These are phyloP conservation scores for Penaeus chinensis DNA, from an alignment of 1,140 invertebrate genomes.

Conservation along the genomic window DNA sequence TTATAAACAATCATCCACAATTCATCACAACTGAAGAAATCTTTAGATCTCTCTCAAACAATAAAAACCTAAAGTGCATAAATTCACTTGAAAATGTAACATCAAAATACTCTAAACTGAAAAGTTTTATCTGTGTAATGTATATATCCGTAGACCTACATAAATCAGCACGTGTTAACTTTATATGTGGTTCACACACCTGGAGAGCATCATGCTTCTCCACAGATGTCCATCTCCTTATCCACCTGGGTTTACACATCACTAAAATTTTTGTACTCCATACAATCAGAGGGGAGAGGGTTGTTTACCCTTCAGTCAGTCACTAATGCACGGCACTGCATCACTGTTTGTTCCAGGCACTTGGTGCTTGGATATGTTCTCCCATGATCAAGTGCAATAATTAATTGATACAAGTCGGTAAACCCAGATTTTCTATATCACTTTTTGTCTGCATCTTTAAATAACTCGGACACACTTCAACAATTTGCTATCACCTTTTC, in stretches of 20 bases:
- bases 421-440: conserved; percentile 16
- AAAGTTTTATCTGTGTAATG: conserved; percentile 13
- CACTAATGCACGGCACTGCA: not conserved
- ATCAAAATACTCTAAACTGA: conserved; percentile 48
- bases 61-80: conserved; percentile 44
- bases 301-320: not conserved
- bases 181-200: conserved; percentile 15
- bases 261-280: no score
- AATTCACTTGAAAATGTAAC: conserved; percentile 37
- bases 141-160: conserved; percentile 13
- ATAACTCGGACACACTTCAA: not conserved
- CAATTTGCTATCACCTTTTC: not conserved
- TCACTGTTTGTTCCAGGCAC: conserved; percentile 3
- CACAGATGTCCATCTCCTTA: no score
- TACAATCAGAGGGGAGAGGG: no score
- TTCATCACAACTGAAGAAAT: conserved; percentile 35
- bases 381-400: conserved; percentile 33
- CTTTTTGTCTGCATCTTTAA: not conserved
- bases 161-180: conserved; percentile 2
- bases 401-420: conserved; percentile 14
- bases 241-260: no score
- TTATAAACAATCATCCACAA: conserved; percentile 51
- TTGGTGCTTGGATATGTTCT: conserved; percentile 39
- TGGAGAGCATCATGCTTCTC: not conserved
- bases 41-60: conserved; percentile 24